Evolutionary conservation across 30 jellyfish, hydroid and myxozoan species (phyloP).

Genomic region (Clytia hemisphaerica): DNA sequence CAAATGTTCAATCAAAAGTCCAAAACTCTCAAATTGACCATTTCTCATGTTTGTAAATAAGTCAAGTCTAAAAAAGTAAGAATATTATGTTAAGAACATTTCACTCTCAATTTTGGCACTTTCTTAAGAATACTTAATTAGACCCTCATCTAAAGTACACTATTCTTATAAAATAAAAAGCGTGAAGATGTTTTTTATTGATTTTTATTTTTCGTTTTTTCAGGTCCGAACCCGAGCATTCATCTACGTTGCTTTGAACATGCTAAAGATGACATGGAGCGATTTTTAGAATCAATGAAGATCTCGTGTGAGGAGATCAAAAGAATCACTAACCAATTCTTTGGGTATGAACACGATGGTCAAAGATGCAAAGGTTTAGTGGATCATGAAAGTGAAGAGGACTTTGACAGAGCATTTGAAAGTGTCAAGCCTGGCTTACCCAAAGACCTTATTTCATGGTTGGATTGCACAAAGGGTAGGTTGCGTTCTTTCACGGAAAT

Average conservation of each 20-base stretch:
- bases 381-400: slow-evolving; percentile 9
- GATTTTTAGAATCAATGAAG: not conserved
- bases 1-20: no score
- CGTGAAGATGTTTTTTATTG: no score
- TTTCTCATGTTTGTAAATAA: no score
- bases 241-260: slow-evolving; percentile 15
- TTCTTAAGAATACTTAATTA: no score
- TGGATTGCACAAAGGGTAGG: slow-evolving; percentile 20
- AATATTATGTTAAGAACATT: no score
- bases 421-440: not conserved
- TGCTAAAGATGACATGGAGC: slow-evolving; percentile 9
- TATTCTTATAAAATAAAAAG: no score
- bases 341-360: slow-evolving; percentile 22
- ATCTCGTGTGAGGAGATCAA: not conserved
- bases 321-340: not conserved
- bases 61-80: no score
- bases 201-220: no score
- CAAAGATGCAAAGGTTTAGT: slow-evolving; percentile 23
- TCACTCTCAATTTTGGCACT: no score
- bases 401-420: slow-evolving; percentile 8
- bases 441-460: slow-evolving; percentile 14
- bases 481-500: not conserved
- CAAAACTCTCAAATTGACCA: no score
- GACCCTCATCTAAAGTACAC: no score
- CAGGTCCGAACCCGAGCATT: slow-evolving; percentile 3